Evolutionary conservation across 2,888 invertebrate genomes (phyloP).

Genomic region (Zhengitettix transpicula): DNA sequence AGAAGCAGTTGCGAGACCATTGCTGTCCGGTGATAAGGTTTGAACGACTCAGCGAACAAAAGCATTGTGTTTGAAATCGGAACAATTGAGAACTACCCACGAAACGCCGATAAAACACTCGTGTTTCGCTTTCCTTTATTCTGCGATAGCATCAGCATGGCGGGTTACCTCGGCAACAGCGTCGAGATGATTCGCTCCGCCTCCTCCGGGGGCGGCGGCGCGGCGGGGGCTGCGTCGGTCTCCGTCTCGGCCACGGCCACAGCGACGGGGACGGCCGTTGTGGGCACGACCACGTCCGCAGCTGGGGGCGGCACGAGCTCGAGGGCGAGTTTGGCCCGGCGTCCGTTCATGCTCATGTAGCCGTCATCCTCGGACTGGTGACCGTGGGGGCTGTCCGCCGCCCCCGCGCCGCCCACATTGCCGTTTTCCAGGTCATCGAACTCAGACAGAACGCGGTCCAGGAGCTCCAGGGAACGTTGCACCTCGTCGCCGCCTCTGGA

Average conservation of each 20-base stretch:
- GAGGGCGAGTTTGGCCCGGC: slow-evolving; percentile 56
- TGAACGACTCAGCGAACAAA: too few relatives aligned
- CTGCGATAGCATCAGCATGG: too few relatives aligned
- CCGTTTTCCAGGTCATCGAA: slow-evolving; percentile 63
- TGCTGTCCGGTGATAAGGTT: too few relatives aligned
- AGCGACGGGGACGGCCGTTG: slow-evolving; percentile 16
- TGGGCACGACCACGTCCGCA: not conserved
- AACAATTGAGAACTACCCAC: too few relatives aligned
- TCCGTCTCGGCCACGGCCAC: slow-evolving; percentile 22
- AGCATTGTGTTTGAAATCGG: too few relatives aligned
- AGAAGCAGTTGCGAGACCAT: too few relatives aligned
- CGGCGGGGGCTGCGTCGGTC: slow-evolving; percentile 7
- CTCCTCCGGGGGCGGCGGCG: slow-evolving; percentile 58
- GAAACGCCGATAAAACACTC: too few relatives aligned
- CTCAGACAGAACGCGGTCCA: slow-evolving; percentile 79
- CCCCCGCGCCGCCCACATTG: slow-evolving; percentile 31
- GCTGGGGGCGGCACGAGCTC: slow-evolving; percentile 43
- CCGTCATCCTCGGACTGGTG: slow-evolving; percentile 83
- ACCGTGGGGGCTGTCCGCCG: slow-evolving; percentile 55
- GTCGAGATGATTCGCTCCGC: slow-evolving; percentile 60
- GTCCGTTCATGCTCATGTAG: slow-evolving; percentile 83
- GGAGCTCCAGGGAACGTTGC: slow-evolving; percentile 70
- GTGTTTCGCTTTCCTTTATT: too few relatives aligned
- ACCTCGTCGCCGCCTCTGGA: slow-evolving; percentile 61
- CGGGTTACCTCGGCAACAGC: slow-evolving; percentile 47